A percentile compares a stretch with the other conserved stretches of the same genome.
Conservation (phyloP, 2,888 invertebrate species). For the Eupithecia vulgata region DNA sequence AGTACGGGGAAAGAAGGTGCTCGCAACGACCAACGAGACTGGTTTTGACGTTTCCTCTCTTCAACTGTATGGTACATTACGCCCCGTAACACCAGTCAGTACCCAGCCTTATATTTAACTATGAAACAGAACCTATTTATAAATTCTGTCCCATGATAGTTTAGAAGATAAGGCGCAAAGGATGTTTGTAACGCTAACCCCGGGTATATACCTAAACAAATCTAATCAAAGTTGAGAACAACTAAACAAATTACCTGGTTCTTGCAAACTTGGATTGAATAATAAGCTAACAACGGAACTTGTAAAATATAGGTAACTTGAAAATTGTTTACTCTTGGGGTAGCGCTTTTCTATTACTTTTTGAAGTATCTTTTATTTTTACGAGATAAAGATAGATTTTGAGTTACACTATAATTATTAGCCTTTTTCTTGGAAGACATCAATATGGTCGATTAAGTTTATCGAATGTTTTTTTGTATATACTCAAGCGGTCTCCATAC, state of each 20-base stretch:
- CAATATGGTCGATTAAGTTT: too few relatives aligned
- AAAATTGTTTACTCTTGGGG: constrained; percentile 25
- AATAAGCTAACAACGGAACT: constrained; percentile 51
- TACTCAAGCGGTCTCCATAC: too few relatives aligned
- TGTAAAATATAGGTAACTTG: constrained; percentile 48
- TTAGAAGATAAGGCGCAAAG: background rate
- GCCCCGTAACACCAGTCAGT: too few relatives aligned
- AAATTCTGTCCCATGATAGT: background rate
- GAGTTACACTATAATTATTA: too few relatives aligned
- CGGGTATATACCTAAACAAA: constrained; percentile 42
- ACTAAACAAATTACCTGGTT: constrained; percentile 54
- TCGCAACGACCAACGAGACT: too few relatives aligned
- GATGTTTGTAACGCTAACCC: background rate
- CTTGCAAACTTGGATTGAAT: constrained; percentile 55
- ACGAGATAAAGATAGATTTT: background rate
- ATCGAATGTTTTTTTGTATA: too few relatives aligned
- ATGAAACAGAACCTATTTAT: background rate
- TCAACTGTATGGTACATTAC: too few relatives aligned
- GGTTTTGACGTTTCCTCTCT: too few relatives aligned
- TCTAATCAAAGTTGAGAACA: constrained; percentile 52
- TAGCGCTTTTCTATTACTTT: constrained; percentile 24
- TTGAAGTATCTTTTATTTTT: background rate
- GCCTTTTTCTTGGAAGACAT: too few relatives aligned
- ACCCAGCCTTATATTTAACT: background rate
- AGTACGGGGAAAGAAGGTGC: too few relatives aligned